A percentile compares a stretch with the other conserved stretches of the same genome.
Evolutionary conservation across 1,140 invertebrate genomes (phyloP).

Genomic region (Drosophila watanabei): DNA sequence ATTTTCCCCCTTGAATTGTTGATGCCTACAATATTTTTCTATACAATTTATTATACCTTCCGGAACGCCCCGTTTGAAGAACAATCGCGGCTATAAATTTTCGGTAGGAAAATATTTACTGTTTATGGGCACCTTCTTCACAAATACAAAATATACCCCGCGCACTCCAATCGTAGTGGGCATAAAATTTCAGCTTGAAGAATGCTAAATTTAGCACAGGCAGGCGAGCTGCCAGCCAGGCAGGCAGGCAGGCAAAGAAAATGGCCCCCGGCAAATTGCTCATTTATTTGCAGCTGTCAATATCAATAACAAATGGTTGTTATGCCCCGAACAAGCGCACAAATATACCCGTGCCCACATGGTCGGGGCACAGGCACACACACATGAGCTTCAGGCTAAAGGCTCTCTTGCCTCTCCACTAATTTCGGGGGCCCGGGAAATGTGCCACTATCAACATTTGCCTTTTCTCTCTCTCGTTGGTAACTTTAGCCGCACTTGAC

Average conservation of each 20-base stretch:
- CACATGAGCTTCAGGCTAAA: conserved; percentile 2
- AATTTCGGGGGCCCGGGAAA: conserved; percentile 60
- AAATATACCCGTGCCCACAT: conserved; percentile 18
- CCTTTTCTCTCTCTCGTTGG: conserved; percentile 19
- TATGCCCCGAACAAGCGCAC: conserved; percentile 70
- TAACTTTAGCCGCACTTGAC: conserved; percentile 75
- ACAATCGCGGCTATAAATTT: conserved; percentile 27
- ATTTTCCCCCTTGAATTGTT: not conserved
- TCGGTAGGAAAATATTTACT: conserved; percentile 36
- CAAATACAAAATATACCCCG: conserved; percentile 39
- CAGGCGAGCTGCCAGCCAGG: conserved; percentile 2
- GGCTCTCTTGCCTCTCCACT: conserved; percentile 19
- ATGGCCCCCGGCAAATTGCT: conserved; percentile 72
- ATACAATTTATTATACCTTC: conserved; percentile 9
- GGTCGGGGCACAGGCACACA: conserved; percentile 16
- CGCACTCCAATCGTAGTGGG: conserved; percentile 11
- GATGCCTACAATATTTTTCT: not conserved
- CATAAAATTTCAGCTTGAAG: conserved; percentile 38
- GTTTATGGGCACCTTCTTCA: conserved; percentile 22
- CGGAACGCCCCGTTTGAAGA: not conserved
- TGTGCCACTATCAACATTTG: conserved; percentile 74
- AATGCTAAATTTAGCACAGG: conserved; percentile 69
- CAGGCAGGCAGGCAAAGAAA: conserved; percentile 28
- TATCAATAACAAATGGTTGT: conserved; percentile 85
- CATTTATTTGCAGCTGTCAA: conserved; percentile 84